phyloP scores from a whole-genome alignment of 1,140 invertebrate species.

The Drosophila auraria region DNA sequence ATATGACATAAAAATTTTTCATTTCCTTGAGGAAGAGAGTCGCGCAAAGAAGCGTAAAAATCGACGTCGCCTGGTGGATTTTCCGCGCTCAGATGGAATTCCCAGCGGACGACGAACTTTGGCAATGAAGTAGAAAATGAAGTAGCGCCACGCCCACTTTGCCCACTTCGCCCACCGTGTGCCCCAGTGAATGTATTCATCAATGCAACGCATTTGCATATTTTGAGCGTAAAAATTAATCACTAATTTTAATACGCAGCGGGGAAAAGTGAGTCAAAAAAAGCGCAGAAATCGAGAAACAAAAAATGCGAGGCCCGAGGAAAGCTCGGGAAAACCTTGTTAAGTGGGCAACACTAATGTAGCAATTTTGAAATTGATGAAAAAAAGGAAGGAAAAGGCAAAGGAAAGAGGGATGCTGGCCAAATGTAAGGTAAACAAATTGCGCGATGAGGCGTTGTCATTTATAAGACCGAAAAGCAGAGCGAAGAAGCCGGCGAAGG shows the following conservation, averaged over 20 bases:
- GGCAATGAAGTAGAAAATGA: conserved; percentile 84
- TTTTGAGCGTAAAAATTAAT: conserved; percentile 84
- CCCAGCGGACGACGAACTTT: conserved; percentile 77
- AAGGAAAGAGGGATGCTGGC: conserved; percentile 12
- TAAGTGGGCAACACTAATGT: conserved; percentile 85
- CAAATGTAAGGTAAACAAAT: conserved; percentile 82
- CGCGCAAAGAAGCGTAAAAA: conserved; percentile 44
- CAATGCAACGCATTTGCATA: conserved; percentile 83
- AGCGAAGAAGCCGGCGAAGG: conserved; percentile 21
- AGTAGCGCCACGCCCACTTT: conserved; percentile 69
- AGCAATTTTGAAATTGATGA: conserved; percentile 84
- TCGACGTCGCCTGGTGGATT: conserved; percentile 36
- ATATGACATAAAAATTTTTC: conserved; percentile 83
- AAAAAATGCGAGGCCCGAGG: not conserved
- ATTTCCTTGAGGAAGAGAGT: conserved; percentile 62
- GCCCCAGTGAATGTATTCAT: conserved; percentile 76
- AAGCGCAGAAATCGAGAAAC: not conserved
- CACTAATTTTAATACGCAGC: conserved; percentile 84
- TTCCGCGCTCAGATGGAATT: conserved; percentile 39
- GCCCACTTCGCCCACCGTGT: not conserved
- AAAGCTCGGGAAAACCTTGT: conserved; percentile 67
- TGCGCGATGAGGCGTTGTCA: conserved; percentile 84
- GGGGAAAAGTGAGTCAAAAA: conserved; percentile 15
- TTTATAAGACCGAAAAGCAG: conserved; percentile 61
- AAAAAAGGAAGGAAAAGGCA: conserved; percentile 13